Evolutionary conservation across 2,797 vertebrate species (phyloP).

Genomic region (Sebastes dallii): DNA sequence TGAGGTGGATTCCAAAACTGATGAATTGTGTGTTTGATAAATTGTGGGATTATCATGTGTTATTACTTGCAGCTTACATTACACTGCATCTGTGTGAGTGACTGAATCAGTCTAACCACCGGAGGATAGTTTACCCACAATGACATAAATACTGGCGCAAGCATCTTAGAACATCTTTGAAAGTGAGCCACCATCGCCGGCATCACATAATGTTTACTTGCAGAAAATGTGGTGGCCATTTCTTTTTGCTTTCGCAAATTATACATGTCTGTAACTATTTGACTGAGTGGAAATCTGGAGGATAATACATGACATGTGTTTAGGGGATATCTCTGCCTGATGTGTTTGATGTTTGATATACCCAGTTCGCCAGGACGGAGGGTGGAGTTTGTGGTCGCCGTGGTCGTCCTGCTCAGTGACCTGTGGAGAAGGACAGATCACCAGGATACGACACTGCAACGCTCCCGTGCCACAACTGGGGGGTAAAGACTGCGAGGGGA

Average conservation of each 20-base stretch:
- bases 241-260: slow-evolving; percentile 35
- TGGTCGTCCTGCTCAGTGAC: slow-evolving; percentile 97
- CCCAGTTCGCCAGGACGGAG: slow-evolving; percentile 94
- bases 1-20: slow-evolving; percentile 21
- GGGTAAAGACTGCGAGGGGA: slow-evolving; percentile 91
- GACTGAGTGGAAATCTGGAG: slow-evolving; percentile 28
- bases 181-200: slow-evolving; percentile 25
- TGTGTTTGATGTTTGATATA: slow-evolving; percentile 38
- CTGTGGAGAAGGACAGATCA: slow-evolving; percentile 94
- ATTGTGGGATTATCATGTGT: slow-evolving; percentile 31
- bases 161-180: slow-evolving; percentile 46
- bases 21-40: slow-evolving; percentile 26
- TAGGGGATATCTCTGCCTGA: slow-evolving; percentile 23
- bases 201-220: slow-evolving; percentile 58
- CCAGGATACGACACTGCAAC: slow-evolving; percentile 96
- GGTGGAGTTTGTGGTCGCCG: slow-evolving; percentile 98
- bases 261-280: slow-evolving; percentile 34
- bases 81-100: slow-evolving; percentile 41
- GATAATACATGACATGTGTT: slow-evolving; percentile 37
- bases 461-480: slow-evolving; percentile 95
- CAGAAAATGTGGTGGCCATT: slow-evolving; percentile 28
- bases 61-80: slow-evolving; percentile 48
- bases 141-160: slow-evolving; percentile 57
- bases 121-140: slow-evolving; percentile 49
- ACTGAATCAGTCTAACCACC: slow-evolving; percentile 46